phyloP scores from a whole-genome alignment of 2,888 invertebrate genomes.

The Aphelenchoides bicaudatus region DNA sequence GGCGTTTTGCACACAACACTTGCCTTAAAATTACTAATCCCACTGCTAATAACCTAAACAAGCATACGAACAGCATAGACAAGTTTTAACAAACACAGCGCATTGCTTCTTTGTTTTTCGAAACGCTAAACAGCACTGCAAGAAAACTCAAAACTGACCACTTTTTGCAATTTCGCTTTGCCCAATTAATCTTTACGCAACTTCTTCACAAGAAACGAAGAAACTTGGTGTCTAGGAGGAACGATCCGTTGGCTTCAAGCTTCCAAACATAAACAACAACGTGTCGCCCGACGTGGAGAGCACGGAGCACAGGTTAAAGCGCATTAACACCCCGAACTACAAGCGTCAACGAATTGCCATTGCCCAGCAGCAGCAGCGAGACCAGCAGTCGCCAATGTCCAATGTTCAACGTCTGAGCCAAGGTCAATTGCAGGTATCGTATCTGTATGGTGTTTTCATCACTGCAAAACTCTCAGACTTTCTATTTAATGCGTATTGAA shows the following conservation, averaged over 20 bases:
- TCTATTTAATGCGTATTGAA: no score
- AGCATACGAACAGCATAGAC: no score
- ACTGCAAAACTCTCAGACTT: no score
- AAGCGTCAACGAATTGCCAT: conserved; percentile 83
- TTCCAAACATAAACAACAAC: conserved; percentile 3
- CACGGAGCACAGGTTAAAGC: conserved; percentile 67
- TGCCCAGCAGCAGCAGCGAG: conserved; percentile 18
- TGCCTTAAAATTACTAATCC: background rate
- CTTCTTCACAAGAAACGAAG: conserved; percentile 6
- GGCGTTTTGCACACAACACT: conserved; percentile 1
- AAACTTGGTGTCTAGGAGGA: conserved; percentile 3
- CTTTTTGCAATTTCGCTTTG: no score
- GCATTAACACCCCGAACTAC: conserved; percentile 97
- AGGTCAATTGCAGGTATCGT: conserved; percentile 17
- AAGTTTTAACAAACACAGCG: background rate
- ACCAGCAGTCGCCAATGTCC: conserved; percentile 22
- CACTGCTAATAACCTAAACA: no score
- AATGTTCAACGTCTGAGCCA: conserved; percentile 5
- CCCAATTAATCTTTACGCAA: no score
- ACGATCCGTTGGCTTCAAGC: conserved; percentile 16
- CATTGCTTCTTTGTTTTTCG: background rate
- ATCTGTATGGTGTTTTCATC: conserved; percentile 16
- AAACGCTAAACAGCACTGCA: background rate
- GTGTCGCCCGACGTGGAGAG: conserved; percentile 21
- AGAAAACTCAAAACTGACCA: background rate